phyloP scores from a whole-genome alignment of 2,797 vertebrate genomes.

The Chelon auratus region DNA sequence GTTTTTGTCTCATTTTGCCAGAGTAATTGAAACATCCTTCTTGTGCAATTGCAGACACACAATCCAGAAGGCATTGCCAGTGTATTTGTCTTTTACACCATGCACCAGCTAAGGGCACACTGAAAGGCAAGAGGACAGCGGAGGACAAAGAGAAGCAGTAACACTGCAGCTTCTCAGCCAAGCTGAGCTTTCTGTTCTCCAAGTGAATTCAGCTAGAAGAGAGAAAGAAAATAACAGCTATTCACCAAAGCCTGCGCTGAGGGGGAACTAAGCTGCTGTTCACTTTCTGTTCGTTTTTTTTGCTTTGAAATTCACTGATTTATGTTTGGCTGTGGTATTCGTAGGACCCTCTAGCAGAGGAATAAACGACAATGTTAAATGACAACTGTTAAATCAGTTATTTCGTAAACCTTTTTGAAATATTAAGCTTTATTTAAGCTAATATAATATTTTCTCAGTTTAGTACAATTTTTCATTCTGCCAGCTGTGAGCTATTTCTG shows the following conservation, averaged over 20 bases:
- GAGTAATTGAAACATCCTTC: slow-evolving; percentile 17
- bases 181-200: slow-evolving; percentile 38
- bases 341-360: background rate
- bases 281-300: slow-evolving; percentile 27
- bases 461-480: too few species aligned
- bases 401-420: background rate
- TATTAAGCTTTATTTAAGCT: background rate
- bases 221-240: slow-evolving; percentile 62
- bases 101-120: slow-evolving; percentile 21
- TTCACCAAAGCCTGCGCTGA: slow-evolving; percentile 60
- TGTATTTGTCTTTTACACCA: slow-evolving; percentile 19
- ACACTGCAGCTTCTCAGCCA: slow-evolving; percentile 25
- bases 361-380: background rate
- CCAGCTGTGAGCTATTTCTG: too few species aligned
- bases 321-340: slow-evolving; percentile 16
- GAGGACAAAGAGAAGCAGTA: slow-evolving; percentile 29
- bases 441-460: too few species aligned
- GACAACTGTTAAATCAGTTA: background rate
- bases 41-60: background rate
- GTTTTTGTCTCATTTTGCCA: slow-evolving; percentile 29
- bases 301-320: slow-evolving; percentile 5
- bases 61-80: slow-evolving; percentile 14
- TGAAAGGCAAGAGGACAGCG: slow-evolving; percentile 11
- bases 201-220: slow-evolving; percentile 55
- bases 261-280: slow-evolving; percentile 53